phyloP scores from a whole-genome alignment of 1,140 invertebrate species.

The Microplitis mediator region DNA sequence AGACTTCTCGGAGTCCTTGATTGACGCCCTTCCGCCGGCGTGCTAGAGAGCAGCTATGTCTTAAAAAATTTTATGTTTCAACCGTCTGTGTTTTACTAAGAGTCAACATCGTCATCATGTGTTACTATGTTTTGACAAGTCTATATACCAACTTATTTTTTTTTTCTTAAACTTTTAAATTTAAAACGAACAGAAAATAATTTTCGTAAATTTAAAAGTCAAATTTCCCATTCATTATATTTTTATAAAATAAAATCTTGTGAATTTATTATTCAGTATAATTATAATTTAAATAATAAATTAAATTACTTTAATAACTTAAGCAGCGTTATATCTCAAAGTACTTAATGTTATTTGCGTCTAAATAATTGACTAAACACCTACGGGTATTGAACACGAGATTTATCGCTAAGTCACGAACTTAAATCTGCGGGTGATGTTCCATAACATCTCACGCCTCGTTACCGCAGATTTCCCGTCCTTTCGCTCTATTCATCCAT shows the following conservation, averaged over 20 bases:
- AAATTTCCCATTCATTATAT: no score
- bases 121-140: background rate
- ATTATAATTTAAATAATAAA: no score
- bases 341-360: no score
- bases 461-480: conserved; percentile 3
- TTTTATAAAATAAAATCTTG: no score
- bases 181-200: background rate
- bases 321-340: no score
- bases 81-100: conserved; percentile 2
- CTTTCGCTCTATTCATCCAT: conserved; percentile 16
- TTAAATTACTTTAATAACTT: no score
- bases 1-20: conserved; percentile 4
- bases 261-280: no score
- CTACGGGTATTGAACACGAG: background rate
- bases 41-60: conserved; percentile 21
- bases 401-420: background rate
- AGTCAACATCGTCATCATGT: conserved; percentile 4
- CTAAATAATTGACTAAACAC: no score
- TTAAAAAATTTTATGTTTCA: background rate
- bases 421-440: background rate
- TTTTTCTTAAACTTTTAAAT: background rate
- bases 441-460: conserved; percentile 1
- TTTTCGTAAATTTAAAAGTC: no score
- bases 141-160: background rate
- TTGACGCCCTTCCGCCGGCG: conserved; percentile 24